phyloP scores from a whole-genome alignment of 2,888 invertebrate species.

The Epirrita christyi region DNA sequence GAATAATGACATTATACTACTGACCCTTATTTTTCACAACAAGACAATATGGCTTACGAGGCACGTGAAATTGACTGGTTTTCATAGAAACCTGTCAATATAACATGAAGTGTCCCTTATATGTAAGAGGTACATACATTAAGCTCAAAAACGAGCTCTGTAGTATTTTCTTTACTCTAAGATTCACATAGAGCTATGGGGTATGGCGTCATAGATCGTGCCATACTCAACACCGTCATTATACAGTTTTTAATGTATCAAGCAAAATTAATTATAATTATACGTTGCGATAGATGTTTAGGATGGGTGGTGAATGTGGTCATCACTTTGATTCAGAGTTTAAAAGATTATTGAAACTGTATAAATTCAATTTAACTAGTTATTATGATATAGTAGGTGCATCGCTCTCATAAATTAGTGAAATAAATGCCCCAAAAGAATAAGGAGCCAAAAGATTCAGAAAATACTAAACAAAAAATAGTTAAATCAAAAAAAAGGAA shows the following conservation, averaged over 20 bases:
- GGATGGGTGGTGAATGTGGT: conserved; percentile 31
- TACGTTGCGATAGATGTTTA: conserved; percentile 43
- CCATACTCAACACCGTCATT: conserved; percentile 59
- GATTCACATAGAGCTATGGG: conserved; percentile 46
- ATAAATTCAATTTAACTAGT: not conserved
- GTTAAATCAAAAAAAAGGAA: not conserved
- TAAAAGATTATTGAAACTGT: conserved; percentile 10
- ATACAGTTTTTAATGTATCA: conserved; percentile 55
- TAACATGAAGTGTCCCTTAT: no score
- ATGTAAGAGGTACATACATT: no score
- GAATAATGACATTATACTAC: no score
- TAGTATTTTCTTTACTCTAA: conserved; percentile 37
- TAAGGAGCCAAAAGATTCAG: no score
- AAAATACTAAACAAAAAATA: no score
- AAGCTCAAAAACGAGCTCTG: not conserved
- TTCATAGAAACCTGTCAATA: no score
- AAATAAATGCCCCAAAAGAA: no score
- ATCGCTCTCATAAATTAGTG: not conserved
- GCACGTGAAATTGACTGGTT: no score
- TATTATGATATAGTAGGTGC: no score
- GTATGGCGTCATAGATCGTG: conserved; percentile 55
- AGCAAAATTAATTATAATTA: conserved; percentile 71
- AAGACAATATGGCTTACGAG: no score
- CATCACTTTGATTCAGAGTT: conserved; percentile 23
- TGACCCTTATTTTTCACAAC: no score